Conservation (phyloP, 2,888 invertebrate species). For the Meteorus cinctellus region DNA sequence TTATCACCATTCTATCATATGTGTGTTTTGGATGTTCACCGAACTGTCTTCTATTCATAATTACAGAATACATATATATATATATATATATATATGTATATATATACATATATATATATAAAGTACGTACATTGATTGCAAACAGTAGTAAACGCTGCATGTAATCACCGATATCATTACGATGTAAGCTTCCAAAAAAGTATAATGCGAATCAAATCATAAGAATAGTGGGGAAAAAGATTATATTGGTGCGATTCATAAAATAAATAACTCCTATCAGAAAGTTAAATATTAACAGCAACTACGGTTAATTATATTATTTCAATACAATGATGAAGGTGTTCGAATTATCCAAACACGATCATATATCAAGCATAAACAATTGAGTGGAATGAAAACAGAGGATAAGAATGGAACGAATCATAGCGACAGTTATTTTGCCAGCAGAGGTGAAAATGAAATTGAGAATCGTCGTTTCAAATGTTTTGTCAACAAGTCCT, state of each 20-base stretch:
- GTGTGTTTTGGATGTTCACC: too few species aligned
- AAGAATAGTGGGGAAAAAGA: conserved; percentile 49
- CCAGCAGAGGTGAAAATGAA: too few species aligned
- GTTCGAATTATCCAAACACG: background rate
- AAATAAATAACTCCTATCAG: conserved; percentile 2
- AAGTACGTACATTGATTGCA: conserved; percentile 24
- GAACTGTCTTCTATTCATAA: too few species aligned
- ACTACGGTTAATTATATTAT: background rate
- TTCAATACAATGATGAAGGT: background rate
- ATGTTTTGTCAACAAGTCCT: conserved; percentile 32
- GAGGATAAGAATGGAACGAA: conserved; percentile 45
- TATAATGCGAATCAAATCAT: conserved; percentile 54
- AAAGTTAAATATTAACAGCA: too few species aligned
- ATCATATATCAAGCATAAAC: background rate
- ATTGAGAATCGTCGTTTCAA: conserved; percentile 54
- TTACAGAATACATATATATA: too few species aligned
- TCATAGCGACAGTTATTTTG: conserved; percentile 42
- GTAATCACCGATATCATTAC: conserved; percentile 71
- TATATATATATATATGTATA: conserved; percentile 21
- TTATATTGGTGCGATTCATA: background rate
- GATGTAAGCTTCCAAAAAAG: conserved; percentile 70
- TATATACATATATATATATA: conserved; percentile 35
- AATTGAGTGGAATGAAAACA: conserved; percentile 3
- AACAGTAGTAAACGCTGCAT: conserved; percentile 60
- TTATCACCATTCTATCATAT: too few species aligned